Base-by-base conservation (phyloP, 2,888 invertebrate species). In the Hartigia nigra region DNA sequence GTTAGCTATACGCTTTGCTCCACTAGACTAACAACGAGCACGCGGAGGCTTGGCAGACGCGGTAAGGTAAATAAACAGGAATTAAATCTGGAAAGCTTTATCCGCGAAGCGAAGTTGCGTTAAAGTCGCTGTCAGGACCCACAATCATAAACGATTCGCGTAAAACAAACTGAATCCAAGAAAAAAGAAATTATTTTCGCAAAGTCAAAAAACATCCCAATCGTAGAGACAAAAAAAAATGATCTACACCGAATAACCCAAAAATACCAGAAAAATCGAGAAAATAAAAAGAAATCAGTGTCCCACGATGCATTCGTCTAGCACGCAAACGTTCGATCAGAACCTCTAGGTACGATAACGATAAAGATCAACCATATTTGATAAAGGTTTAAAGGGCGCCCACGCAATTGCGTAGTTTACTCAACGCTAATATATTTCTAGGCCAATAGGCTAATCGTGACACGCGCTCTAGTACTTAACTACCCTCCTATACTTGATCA, bases 51-150 rank as follows among this genome's bases (percentile, higher is more conserved):
- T 82, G 83, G 83, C 83, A 84, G 83, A 85, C 84, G 82, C 79
- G 81, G 81, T 76, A 89, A 89, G 87, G 89, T 89, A 91, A 91
- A 91, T 91, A 91, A 91, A 91, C 90, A 88, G 84, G 89, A 91
- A 91, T 91, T 90, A 91, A 91, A 91, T 91, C 88, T 88, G 89
- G 90, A 88, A 86, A 84, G 87, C 87, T 90, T 88, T 88, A 88
- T 87, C 86, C 72, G 55, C 55, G 55, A 55, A 55, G 23, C 55
- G 55, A 55, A 55, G 23, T 55, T 55, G 55, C 72, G 72, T 34
- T 31, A 72, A 72, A 14, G 72, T 34, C 72, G 72, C 72, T 31
- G 72, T 72, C 32, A 72, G 14, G 55, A 55, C 55, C 55, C 55
- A 14, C 39, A 23, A 2, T 14, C 39, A 5, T 5, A 39, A 23